Base-by-base conservation (phyloP, 1,140 invertebrate genomes). In the Agrypnia vestita region DNA sequence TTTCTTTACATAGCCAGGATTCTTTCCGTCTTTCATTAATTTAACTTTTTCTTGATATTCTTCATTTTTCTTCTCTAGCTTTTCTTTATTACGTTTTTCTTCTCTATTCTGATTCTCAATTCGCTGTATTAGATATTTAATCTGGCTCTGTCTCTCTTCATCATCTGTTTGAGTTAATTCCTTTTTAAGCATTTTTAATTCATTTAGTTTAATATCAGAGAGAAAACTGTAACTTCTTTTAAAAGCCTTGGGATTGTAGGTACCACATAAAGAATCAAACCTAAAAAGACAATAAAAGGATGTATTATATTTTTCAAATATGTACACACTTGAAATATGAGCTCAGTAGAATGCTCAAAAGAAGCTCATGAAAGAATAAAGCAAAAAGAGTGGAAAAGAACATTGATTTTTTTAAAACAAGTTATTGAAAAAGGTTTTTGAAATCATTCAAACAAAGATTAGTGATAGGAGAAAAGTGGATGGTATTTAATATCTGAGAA, bases 241-340 rank as follows among this genome's bases (percentile, higher is more conserved):
- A 84, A 97, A 97, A 19, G 90, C 88, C 82, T 92, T 92, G 61
- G 94, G 91, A 85, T 96, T 91, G 86, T 92, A 96, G 56, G 91
- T 89, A 12, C 96, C 96, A 84, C 95, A 95, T 1, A 94, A 86
- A 64, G 92, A 92, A 85, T 97, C 96, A 89, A 97, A 97, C 80
- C 96, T 91, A 61, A 44, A 84, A 85, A 61, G 25, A 35, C 6
- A 35, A 35, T 35, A 35, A 1, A 35, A 35, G n/a, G n/a, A 35
- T 35, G 6, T 1, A 35, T 3, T 35, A 35, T 35, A 35, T 35
- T 35, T 35, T 35, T 3, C 6, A 35, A 35, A 35, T 35, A n/a
- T n/a, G n/a, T n/a, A 35, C 25, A 35, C 25, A 35, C 6, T 3
- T 35, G 25, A 35, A 35, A 35, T 3, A 6, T 35, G 6, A n/a